Evolutionary conservation across 2,888 invertebrate species (phyloP), one percentile per base, ranked within the genome.

Genomic region (Cerceris rybyensis): DNA sequence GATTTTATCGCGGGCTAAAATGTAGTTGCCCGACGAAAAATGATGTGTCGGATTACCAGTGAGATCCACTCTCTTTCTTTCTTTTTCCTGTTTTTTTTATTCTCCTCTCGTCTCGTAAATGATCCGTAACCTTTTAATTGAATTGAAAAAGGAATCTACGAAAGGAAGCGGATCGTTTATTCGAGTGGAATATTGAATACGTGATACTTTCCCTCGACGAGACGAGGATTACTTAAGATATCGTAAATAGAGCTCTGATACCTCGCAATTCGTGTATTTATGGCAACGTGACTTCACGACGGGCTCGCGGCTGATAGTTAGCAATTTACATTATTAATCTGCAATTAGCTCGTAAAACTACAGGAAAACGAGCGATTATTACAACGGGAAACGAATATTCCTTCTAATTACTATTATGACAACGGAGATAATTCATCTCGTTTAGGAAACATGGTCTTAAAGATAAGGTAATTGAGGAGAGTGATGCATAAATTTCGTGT

Each of bases 1-100:
- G 75, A 75, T 70, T 14, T 70, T 64, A 70, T 74, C 70, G 14
- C 28, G 11, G 13, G 17, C 16, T 65, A 52, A 70, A 50, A 70
- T 28, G 57, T 28, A 63, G 69, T 60, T 50, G 49, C 55, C 49
- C 54, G 60, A 60, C 63, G 64, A 74, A 74, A 73, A 74, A 13
- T 58, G 70, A 70, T 42, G n/a, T 28, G 59, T 49, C 43, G 63
- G 68, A 76, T 64, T 64, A 60, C 52, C 71, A 17, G n/a, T 61
- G 52, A 63, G 69, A 74, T 71, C 63, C 55, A 28, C 70, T 9
- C 17, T 16, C 50, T 16, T 6, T 17, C 55, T 16, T 11, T 9
- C 28, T 28, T 11, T 61, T n/a, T n/a, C 7, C 42, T 41, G 42
- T n/a, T 42, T 13, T 9, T 42, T 41, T n/a, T 41, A 11, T 41